Base-by-base conservation (phyloP, 1,140 invertebrate genomes). In the Lutraria rhynchaena region DNA sequence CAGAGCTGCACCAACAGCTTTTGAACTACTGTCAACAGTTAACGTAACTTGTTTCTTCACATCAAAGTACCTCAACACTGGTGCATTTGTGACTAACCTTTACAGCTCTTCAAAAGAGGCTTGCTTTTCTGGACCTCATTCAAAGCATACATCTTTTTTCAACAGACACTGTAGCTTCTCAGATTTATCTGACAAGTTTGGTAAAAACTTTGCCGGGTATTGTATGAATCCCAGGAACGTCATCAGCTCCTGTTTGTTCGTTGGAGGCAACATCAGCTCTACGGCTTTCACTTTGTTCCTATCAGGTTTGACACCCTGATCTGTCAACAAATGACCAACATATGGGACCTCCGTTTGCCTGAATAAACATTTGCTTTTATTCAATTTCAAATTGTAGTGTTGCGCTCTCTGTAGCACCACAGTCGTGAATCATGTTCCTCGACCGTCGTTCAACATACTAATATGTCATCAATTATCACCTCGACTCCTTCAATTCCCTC, bases 131-230 rank as follows among this genome's bases (percentile, higher is more conserved):
- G 77, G 83, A 19, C 33, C 41, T 61, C 77, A 87, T 4, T 44
- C 24, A 24, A 37, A 77, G 17, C 69, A 65, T 51, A 81, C 61
- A 37, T 80, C 75, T 19, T 49, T 69, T 55, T 35, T 31, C 19
- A 46, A 44, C 0, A 86, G 65, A 19, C 44, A 33, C 35, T 58
- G 24, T 17, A 86, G 27, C 22, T 27, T 91, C 83, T 57, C 24
- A n/a, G 7, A 93, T 93, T 84, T 92, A 94, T 19, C 89, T 89
- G 17, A 89, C 81, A 70, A n/a, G n/a, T n/a, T n/a, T n/a, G n/a
- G n/a, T n/a, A n/a, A n/a, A n/a, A n/a, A n/a, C n/a, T n/a, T n/a
- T n/a, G n/a, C n/a, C n/a, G n/a, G n/a, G n/a, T n/a, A n/a, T n/a
- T n/a, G n/a, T n/a, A n/a, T n/a, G n/a, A 93, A 83, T 0, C 91